phyloP scores from a whole-genome alignment of 92 coral and sea anemone genomes.

The Galaxea fascicularis region DNA sequence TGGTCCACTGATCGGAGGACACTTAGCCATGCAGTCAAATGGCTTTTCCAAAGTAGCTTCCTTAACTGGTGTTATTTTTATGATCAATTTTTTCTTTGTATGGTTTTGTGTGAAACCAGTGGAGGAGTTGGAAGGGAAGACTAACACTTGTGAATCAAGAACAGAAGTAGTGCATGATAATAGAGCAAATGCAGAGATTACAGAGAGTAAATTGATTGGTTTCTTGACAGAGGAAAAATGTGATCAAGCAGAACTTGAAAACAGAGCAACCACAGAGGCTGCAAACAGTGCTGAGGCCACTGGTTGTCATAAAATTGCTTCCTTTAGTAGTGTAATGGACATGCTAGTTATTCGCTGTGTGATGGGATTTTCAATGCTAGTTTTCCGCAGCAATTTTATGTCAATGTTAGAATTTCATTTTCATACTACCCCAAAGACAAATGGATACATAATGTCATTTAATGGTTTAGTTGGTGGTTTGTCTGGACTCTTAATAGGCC shows the following conservation, averaged over 20 bases:
- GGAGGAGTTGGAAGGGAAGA: slow-evolving; percentile 20
- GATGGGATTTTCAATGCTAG: slow-evolving; percentile 88
- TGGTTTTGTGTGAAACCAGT: slow-evolving; percentile 71
- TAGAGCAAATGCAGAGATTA: background rate
- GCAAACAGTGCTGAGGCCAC: slow-evolving; percentile 12
- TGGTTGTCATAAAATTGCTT: slow-evolving; percentile 52
- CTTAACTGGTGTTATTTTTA: slow-evolving; percentile 70
- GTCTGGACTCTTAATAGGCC: slow-evolving; percentile 85
- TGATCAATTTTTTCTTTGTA: slow-evolving; percentile 73
- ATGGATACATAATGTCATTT: slow-evolving; percentile 91
- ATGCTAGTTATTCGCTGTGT: slow-evolving; percentile 82
- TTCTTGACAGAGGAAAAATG: background rate
- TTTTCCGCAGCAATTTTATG: slow-evolving; percentile 88
- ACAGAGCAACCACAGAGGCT: background rate
- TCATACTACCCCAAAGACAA: slow-evolving; percentile 83
- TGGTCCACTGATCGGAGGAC: slow-evolving; percentile 96
- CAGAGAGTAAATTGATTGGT: background rate
- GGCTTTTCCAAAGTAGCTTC: slow-evolving; percentile 85
- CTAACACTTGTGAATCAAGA: background rate
- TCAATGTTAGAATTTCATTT: slow-evolving; percentile 89
- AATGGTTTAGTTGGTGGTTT: slow-evolving; percentile 83
- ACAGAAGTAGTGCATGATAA: slow-evolving; percentile 1
- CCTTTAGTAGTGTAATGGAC: slow-evolving; percentile 74
- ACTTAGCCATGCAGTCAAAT: slow-evolving; percentile 86
- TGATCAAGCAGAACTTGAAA: slow-evolving; percentile 6